Evolutionary conservation across 2,113 vertebrate genomes (phyloP).

Genomic region (Athene noctua): DNA sequence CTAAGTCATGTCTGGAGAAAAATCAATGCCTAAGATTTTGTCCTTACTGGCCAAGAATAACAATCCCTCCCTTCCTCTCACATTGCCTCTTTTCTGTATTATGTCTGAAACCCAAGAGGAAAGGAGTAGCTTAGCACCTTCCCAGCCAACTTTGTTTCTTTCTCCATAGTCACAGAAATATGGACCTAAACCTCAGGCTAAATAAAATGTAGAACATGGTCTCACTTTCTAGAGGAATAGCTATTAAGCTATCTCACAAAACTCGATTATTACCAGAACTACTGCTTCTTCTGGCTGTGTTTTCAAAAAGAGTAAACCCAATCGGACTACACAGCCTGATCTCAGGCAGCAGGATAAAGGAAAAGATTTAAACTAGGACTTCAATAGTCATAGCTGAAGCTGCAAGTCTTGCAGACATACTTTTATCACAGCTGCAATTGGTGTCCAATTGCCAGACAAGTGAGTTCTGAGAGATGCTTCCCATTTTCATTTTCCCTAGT

Average conservation of each 20-base stretch:
- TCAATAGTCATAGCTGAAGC: background rate
- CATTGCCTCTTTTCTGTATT: background rate
- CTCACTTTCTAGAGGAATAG: background rate
- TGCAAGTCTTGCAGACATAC: background rate
- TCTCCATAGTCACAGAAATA: background rate
- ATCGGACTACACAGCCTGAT: background rate
- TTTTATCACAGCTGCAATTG: background rate
- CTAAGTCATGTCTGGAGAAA: background rate
- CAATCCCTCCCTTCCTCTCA: background rate
- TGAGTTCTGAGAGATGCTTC: background rate
- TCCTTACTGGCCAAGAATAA: slow-evolving; percentile 20
- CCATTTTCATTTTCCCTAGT: background rate
- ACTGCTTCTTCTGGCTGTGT: background rate
- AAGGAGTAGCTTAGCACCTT: background rate
- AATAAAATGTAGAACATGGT: background rate
- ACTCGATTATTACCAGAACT: background rate
- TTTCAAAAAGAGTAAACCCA: background rate
- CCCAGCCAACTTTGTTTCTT: background rate
- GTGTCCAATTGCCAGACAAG: background rate
- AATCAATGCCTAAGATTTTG: slow-evolving; percentile 29
- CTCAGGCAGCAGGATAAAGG: background rate
- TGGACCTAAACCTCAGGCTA: background rate
- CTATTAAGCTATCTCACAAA: background rate
- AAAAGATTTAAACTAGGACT: background rate
- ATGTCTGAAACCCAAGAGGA: background rate